Conservation (phyloP, 2,888 invertebrate genomes). For the Dascillus cervinus region DNA sequence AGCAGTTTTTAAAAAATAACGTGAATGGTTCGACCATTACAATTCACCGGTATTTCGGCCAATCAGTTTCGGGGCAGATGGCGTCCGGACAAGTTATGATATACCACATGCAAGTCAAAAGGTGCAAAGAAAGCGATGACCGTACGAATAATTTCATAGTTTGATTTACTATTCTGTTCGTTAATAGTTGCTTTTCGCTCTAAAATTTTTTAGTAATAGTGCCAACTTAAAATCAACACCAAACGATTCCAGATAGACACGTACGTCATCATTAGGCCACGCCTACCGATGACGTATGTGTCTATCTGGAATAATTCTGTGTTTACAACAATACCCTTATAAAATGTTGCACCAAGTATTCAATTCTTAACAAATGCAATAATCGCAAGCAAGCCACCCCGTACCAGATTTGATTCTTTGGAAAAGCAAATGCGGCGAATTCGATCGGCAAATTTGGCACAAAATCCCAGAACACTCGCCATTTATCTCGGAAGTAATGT, state of each 20-base stretch:
- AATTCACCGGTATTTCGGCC: no score
- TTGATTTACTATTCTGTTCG: not conserved
- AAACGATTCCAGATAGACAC: no score
- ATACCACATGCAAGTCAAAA: slow-evolving; percentile 46
- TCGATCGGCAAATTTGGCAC: slow-evolving; percentile 7
- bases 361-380: slow-evolving; percentile 4
- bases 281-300: no score
- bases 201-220: no score
- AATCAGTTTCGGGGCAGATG: slow-evolving; percentile 6
- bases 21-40: no score
- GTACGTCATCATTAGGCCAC: no score
- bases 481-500: slow-evolving; percentile 3
- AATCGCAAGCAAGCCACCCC: slow-evolving; percentile 1
- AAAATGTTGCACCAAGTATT: slow-evolving; percentile 5
- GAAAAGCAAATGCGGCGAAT: slow-evolving; percentile 1
- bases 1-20: no score
- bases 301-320: no score
- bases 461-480: slow-evolving; percentile 6
- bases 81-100: slow-evolving; percentile 44
- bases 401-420: not conserved
- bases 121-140: slow-evolving; percentile 26
- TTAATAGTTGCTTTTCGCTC: slow-evolving; percentile 2
- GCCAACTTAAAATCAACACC: no score
- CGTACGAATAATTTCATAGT: slow-evolving; percentile 2
- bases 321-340: slow-evolving; percentile 5